Evolutionary conservation across 2,797 vertebrate species (phyloP), one percentile per base, ranked within the genome.

Genomic region (Tangara arthus): DNA sequence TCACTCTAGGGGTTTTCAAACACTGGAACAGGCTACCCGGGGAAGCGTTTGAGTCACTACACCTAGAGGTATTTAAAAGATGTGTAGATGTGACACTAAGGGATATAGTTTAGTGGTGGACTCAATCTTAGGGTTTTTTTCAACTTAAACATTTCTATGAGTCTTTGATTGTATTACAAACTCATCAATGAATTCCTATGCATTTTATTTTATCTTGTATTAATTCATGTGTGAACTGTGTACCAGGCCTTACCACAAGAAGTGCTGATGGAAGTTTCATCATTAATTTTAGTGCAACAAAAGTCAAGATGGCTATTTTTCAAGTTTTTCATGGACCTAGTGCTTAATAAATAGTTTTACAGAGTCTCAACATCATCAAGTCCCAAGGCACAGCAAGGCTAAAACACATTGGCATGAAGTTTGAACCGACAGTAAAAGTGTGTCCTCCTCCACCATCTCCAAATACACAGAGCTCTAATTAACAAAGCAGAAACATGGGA

Each of bases 401-500:
- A 84, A 82, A 92, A 93, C 30, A 81, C 69, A 75, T 5, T 63
- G 65, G 56, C 69, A 90, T 82, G 81, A 95, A 94, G 90, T 91
- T 46, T 89, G 66, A 57, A 71, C 39, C 66, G 93, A 90, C 90
- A 37, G 80, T 87, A 81, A 28, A 93, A 53, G 34, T 30, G 47
- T 73, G 78, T 91, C 66, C 50, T 76, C 57, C 52, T 64, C 55
- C 66, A 89, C 17, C 50, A 84, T 37, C 69, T 91, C 71, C 72
- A 93, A 85, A 49, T 41, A 82, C 0, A 1, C 21, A 57, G 27
- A 84, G 60, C 27, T 78, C 68, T 61, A 78, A 79, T 44, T 86
- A 80, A 64, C 78, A 90, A 96, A 97, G 60, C 37, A 97, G 78
- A 89, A 93, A 94, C 41, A 83, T 7, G 78, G 90, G 89, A 90